phyloP scores from a whole-genome alignment of 2,888 invertebrate genomes.

The Drosophila picticornis region DNA sequence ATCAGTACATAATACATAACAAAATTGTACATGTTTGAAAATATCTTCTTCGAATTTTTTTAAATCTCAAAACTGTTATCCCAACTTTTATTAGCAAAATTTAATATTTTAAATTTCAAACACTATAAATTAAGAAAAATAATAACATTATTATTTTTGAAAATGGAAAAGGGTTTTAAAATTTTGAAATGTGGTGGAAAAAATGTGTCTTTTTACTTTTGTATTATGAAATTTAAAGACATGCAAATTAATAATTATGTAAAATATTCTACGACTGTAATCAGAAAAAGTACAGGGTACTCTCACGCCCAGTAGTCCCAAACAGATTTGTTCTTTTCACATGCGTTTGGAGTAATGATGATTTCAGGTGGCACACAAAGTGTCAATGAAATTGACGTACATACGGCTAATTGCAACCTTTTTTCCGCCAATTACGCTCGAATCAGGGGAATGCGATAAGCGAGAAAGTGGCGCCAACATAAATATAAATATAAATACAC shows the following conservation, averaged over 20 bases:
- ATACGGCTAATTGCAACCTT: conserved; percentile 61
- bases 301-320: neutral
- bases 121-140: neutral
- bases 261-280: neutral
- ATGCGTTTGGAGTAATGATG: conserved; percentile 43
- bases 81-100: neutral
- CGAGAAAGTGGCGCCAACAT: conserved; percentile 7
- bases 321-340: neutral
- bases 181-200: too few species aligned
- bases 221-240: neutral
- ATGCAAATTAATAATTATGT: neutral
- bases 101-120: neutral
- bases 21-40: neutral
- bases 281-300: conserved; percentile 13
- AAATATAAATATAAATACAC: conserved; percentile 35
- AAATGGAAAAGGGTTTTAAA: too few species aligned
- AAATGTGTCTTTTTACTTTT: neutral
- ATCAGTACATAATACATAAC: neutral
- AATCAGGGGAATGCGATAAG: neutral
- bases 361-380: conserved; percentile 53
- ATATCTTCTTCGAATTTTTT: neutral
- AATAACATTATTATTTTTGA: neutral
- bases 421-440: conserved; percentile 56
- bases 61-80: neutral
- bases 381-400: conserved; percentile 51